Evolutionary conservation across 2,888 invertebrate genomes (phyloP).

Genomic region (Macaria liturata): DNA sequence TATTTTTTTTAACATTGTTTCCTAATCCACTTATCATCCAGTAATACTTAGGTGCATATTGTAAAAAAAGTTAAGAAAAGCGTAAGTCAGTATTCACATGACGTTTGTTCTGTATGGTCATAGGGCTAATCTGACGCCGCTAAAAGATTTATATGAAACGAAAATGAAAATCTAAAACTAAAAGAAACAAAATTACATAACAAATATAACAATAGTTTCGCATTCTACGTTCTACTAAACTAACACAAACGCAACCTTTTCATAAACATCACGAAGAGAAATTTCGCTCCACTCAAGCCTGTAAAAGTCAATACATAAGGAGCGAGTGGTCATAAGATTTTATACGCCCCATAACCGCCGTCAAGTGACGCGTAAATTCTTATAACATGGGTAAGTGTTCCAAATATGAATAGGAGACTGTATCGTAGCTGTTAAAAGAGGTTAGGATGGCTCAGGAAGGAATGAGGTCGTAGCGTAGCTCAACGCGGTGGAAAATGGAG

Average conservation of each 20-base stretch:
- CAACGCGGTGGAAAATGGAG: background rate
- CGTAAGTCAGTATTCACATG: too few species aligned
- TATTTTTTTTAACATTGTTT: too few species aligned
- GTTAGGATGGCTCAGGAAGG: constrained; percentile 12
- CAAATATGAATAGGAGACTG: constrained; percentile 69
- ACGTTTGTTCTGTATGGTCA: too few species aligned
- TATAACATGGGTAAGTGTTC: constrained; percentile 79
- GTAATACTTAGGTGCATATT: too few species aligned
- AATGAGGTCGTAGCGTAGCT: background rate
- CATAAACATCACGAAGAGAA: constrained; percentile 30
- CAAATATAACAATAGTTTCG: too few species aligned
- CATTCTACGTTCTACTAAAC: constrained; percentile 12
- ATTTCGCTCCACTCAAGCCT: constrained; percentile 39
- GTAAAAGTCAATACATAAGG: constrained; percentile 78
- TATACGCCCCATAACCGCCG: constrained; percentile 73
- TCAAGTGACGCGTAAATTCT: constrained; percentile 81
- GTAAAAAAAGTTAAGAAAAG: too few species aligned
- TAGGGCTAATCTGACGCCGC: too few species aligned
- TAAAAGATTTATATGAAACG: too few species aligned
- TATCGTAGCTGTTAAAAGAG: constrained; percentile 28
- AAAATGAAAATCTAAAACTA: too few species aligned
- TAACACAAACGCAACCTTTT: constrained; percentile 16
- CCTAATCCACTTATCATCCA: too few species aligned
- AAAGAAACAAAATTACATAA: too few species aligned
- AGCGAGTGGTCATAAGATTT: constrained; percentile 79